phyloP scores from a whole-genome alignment of 1,140 invertebrate species.

The Homalodisca vitripennis region DNA sequence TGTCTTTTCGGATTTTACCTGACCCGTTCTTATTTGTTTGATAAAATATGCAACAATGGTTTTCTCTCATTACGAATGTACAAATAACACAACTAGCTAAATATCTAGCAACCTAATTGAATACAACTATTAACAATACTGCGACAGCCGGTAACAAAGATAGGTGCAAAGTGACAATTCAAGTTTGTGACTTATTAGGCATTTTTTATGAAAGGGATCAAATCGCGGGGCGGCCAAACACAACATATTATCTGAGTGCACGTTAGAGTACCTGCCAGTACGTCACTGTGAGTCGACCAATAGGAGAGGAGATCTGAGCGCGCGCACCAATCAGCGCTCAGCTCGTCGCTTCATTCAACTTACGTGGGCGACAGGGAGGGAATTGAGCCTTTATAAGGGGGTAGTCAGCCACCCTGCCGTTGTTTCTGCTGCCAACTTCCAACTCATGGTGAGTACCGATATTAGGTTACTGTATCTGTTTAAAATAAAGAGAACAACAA shows the following conservation, averaged over 20 bases:
- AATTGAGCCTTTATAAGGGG: conserved; percentile 1
- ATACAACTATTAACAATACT: no score
- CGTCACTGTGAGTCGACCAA: neutral
- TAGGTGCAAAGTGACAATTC: no score
- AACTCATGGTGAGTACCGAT: neutral
- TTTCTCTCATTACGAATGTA: no score
- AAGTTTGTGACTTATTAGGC: no score
- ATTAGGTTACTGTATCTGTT: neutral
- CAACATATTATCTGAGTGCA: conserved; percentile 15
- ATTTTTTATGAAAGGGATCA: conserved; percentile 22
- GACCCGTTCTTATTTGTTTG: no score
- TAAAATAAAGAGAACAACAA: neutral
- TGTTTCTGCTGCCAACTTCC: neutral
- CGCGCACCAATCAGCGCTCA: neutral
- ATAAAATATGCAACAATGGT: no score
- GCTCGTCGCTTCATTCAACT: conserved; percentile 6
- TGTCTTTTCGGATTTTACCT: no score
- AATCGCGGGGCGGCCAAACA: neutral
- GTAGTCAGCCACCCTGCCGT: neutral
- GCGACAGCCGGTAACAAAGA: no score
- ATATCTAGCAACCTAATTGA: no score
- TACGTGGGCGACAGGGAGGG: conserved; percentile 18
- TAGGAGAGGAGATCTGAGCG: neutral
- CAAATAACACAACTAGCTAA: no score
- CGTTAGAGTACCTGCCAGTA: conserved; percentile 11